phyloP scores from a whole-genome alignment of 2,797 vertebrate genomes.

The Phylloscopus collybita region DNA sequence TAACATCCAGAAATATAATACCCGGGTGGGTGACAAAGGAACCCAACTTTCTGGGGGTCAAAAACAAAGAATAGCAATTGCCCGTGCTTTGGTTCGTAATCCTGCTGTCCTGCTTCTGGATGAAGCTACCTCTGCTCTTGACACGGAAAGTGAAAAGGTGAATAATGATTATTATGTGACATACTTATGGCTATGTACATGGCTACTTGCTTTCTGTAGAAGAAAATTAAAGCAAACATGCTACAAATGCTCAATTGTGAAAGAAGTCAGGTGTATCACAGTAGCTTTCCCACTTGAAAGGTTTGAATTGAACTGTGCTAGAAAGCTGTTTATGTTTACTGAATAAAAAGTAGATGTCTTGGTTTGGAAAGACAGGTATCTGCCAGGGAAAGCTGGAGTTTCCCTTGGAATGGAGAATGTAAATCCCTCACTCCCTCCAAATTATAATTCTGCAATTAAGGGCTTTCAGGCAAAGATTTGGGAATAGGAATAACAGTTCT shows the following conservation, averaged over 20 bases:
- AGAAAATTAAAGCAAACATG: neutral
- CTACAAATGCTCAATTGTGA: neutral
- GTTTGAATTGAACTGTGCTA: neutral
- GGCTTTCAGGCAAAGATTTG: too few species aligned
- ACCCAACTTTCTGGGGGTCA: slow-evolving; percentile 80
- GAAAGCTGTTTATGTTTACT: neutral
- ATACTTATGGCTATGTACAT: neutral
- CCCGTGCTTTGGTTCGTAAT: slow-evolving; percentile 77
- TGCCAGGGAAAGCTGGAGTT: too few species aligned
- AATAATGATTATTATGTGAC: neutral
- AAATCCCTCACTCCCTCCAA: too few species aligned
- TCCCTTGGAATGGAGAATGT: too few species aligned
- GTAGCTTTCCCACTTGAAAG: neutral
- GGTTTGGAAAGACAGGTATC: too few species aligned
- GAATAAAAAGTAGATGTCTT: neutral
- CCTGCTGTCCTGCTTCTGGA: slow-evolving; percentile 74
- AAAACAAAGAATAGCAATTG: slow-evolving; percentile 81
- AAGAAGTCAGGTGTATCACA: neutral
- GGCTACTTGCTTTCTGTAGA: neutral
- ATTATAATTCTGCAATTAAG: too few species aligned
- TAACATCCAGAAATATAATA: slow-evolving; percentile 77
- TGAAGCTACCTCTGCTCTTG: slow-evolving; percentile 81
- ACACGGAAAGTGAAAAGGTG: slow-evolving; percentile 80
- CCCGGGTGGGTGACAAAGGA: slow-evolving; percentile 77
- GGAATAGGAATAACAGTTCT: too few species aligned